These are phyloP conservation scores for Caenorhabditis zanzibari DNA, from an alignment of 2,888 invertebrate genomes.

Conservation along the genomic window DNA sequence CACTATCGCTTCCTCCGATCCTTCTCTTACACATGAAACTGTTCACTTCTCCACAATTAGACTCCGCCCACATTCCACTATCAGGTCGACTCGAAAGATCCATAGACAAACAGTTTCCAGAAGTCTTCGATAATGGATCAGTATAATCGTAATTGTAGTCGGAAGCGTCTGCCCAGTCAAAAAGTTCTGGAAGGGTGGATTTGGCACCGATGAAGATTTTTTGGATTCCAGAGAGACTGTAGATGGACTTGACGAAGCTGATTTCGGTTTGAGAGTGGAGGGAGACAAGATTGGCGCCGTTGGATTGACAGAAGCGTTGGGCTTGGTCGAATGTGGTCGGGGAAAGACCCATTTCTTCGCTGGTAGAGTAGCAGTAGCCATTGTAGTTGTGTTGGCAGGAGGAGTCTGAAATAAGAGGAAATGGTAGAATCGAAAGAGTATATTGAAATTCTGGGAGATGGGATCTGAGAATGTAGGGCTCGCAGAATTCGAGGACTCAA, in stretches of 20 bases:
- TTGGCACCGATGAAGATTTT: constrained; percentile 11
- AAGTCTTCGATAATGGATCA: constrained; percentile 5
- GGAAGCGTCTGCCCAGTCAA: constrained; percentile 17
- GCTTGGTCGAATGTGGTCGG: background rate
- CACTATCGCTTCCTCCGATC: background rate
- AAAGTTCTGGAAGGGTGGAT: background rate
- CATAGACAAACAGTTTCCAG: constrained; percentile 19
- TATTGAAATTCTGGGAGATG: no score
- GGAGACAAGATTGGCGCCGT: background rate
- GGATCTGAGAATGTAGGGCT: no score
- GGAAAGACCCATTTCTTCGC: background rate
- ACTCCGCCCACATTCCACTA: constrained; percentile 16
- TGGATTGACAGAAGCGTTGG: constrained; percentile 16
- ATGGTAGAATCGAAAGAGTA: no score
- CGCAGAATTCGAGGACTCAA: no score
- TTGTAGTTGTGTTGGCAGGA: constrained; percentile 39
- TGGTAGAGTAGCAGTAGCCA: constrained; percentile 32
- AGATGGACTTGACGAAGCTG: constrained; percentile 22
- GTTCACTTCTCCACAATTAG: background rate
- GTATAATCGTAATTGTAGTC: constrained; percentile 15
- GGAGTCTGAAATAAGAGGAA: constrained; percentile 4
- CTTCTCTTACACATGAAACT: constrained; percentile 12
- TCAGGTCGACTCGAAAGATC: background rate
- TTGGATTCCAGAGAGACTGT: background rate
- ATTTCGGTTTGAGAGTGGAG: constrained; percentile 33